Base-by-base conservation (phyloP, 2,797 vertebrate species). In the Rousettus madagascariensis region DNA sequence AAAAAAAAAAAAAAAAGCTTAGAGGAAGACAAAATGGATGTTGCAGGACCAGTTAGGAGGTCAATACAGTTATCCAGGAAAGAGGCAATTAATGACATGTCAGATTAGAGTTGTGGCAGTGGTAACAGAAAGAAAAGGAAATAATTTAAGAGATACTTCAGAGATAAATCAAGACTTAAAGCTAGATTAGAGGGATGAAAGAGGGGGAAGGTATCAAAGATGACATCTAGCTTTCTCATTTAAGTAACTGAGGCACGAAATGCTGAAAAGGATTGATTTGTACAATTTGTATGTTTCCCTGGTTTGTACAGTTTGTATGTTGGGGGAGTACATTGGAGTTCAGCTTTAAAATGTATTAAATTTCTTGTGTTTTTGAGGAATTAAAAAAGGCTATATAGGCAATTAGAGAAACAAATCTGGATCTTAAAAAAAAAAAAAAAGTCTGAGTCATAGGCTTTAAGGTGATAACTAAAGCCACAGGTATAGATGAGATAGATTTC, bases 111-210 rank as follows among this genome's bases (percentile, higher is more conserved):
- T 20, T 65, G 24, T 46, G 38, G 17, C 2, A 61, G 59, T 46
- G 24, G 10, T 33, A 41, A 84, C 28, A 2, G 17, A 82, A 20
- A 88, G 53, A 77, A 83, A 74, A 55, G 4, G 49, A 65, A 68
- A 46, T 16, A 65, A 92, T 26, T 69, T 87, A 82, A 86, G 28
- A 82, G 66, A 75, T 46, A 69, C 10, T 53, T 53, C 46, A 22
- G 53, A 92, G 20, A 68, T 41, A 94, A 75, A 84, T 33, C 10
- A 95, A 78, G 82, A 84, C 69, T 38, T 87, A 8, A n/a, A 93
- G 19, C 53, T 24, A 63, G 33, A 77, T 86, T 16, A 46, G 30
- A 83, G 33, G 30, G 30, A 51, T 41, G n/a, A 79, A 95, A 77
- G 20, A 78, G 13, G 19, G 9, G 6, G 2, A 90, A 43, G 4